Conservation (phyloP, 2,113 vertebrate species). For the Loxodonta africana region DNA sequence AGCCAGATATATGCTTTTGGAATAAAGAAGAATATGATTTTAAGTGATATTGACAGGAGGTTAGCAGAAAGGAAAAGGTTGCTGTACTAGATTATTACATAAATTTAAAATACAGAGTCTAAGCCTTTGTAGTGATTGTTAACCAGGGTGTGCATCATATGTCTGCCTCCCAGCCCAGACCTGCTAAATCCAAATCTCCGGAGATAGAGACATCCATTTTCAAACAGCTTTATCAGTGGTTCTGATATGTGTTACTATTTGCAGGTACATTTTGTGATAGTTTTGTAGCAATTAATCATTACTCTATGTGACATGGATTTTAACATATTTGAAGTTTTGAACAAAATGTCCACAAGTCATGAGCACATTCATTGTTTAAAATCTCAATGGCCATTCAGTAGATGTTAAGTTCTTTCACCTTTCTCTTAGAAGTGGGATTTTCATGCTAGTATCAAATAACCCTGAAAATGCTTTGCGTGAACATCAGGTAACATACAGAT, state of each 20-base stretch:
- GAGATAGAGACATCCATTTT: constrained; percentile 3
- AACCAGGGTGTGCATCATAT: neutral
- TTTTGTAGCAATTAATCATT: constrained; percentile 32
- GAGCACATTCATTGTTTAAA: constrained; percentile 7
- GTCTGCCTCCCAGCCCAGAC: neutral
- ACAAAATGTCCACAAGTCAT: neutral
- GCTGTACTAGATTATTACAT: neutral
- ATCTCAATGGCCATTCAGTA: neutral
- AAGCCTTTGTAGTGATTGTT: constrained; percentile 14
- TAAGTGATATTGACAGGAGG: neutral
- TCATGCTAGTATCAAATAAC: constrained; percentile 21
- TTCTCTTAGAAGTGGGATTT: neutral
- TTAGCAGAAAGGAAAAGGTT: constrained; percentile 7
- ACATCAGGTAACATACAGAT: neutral
- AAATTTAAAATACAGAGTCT: constrained; percentile 22
- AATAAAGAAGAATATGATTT: constrained; percentile 26
- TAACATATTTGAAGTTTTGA: constrained; percentile 19
- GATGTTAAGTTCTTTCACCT: neutral
- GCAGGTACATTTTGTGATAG: constrained; percentile 10
- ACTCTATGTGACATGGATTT: neutral
- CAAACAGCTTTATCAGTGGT: neutral
- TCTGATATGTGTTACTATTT: neutral
- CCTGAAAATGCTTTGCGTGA: constrained; percentile 3
- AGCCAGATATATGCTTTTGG: neutral
- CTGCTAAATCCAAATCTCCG: constrained; percentile 1